Evolutionary conservation across 30 jellyfish, hydroid and myxozoan genomes (phyloP).

Genomic region (Rhopilema esculentum): DNA sequence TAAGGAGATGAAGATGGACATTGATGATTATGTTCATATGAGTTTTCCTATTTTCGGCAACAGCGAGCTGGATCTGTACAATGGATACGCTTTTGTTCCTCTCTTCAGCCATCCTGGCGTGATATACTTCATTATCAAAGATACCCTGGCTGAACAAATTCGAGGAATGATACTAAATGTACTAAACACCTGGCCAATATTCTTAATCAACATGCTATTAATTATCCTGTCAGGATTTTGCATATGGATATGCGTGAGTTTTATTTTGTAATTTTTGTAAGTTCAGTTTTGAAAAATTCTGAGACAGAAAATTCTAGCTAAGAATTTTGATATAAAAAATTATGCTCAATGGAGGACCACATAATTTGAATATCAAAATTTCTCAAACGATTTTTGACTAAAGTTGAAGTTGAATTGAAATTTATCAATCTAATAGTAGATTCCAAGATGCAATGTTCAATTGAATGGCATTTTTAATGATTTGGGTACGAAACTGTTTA

Average conservation of each 20-base stretch:
- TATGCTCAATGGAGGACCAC: not conserved
- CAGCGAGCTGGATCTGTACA: not conserved
- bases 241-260: slow-evolving; percentile 50
- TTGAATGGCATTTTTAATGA: too few relatives aligned
- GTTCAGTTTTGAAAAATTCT: not conserved
- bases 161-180: not conserved
- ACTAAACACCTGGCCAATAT: slow-evolving; percentile 21
- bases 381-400: too few relatives aligned
- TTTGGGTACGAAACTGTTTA: too few relatives aligned
- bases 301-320: not conserved
- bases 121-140: slow-evolving; percentile 6
- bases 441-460: too few relatives aligned
- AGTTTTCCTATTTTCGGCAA: slow-evolving; percentile 56
- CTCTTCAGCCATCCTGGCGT: slow-evolving; percentile 62
- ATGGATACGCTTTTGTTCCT: slow-evolving; percentile 44
- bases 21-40: slow-evolving; percentile 25
- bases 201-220: slow-evolving; percentile 14
- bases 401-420: too few relatives aligned
- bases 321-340: not conserved
- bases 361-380: too few relatives aligned
- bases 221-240: slow-evolving; percentile 13
- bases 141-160: not conserved
- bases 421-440: too few relatives aligned
- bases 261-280: not conserved
- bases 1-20: slow-evolving; percentile 10